Conservation (phyloP, 2,888 invertebrate genomes). For the Lasioglossum pauxillum region DNA sequence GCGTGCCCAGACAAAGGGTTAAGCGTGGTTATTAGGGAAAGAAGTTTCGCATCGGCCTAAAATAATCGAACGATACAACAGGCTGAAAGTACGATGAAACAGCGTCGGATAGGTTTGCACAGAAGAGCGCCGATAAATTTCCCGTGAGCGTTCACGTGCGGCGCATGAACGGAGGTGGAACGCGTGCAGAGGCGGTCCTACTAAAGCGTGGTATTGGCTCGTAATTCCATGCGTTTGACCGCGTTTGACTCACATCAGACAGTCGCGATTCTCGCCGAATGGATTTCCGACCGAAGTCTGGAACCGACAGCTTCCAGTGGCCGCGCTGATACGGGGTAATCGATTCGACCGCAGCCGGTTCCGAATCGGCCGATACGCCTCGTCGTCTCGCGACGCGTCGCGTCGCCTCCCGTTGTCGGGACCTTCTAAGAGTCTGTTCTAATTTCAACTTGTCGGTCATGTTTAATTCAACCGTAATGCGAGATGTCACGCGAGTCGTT, state of each 20-base stretch:
- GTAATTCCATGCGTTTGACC: slow-evolving; percentile 61
- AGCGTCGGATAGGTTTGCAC: background rate
- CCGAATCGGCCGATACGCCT: slow-evolving; percentile 31
- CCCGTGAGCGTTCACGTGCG: background rate
- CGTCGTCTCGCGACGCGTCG: slow-evolving; percentile 18
- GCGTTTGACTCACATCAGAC: slow-evolving; percentile 58
- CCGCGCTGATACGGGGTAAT: slow-evolving; percentile 53
- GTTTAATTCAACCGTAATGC: slow-evolving; percentile 66
- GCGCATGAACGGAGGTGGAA: background rate
- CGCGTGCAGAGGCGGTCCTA: slow-evolving; percentile 1
- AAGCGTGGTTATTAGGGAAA: background rate
- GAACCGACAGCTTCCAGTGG: slow-evolving; percentile 68
- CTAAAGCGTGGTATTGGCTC: slow-evolving; percentile 45
- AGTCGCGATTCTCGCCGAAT: slow-evolving; percentile 62
- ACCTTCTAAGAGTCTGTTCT: slow-evolving; percentile 41
- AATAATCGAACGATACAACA: background rate
- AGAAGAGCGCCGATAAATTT: background rate
- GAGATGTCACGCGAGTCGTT: slow-evolving; percentile 51
- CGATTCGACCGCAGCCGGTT: slow-evolving; percentile 60
- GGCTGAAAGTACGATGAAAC: background rate
- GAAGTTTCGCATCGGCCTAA: background rate
- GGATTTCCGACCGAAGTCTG: slow-evolving; percentile 61
- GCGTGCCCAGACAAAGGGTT: background rate
- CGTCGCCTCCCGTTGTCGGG: background rate
- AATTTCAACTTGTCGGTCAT: slow-evolving; percentile 64